Conservation (phyloP, 2,113 vertebrate genomes). For the Notarius lentiginosus region DNA sequence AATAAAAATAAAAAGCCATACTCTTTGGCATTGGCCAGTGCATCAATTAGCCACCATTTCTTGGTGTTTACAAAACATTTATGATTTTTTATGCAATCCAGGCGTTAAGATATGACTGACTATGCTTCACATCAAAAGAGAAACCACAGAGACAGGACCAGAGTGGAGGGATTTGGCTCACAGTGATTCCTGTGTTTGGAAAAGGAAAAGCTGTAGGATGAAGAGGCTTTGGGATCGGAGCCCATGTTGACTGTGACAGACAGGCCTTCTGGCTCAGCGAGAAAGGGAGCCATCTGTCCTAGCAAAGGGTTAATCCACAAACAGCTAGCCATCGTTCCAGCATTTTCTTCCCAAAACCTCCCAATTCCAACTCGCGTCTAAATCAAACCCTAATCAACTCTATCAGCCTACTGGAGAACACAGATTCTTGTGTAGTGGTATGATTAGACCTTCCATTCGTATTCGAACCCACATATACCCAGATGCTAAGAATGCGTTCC, state of each 20-base stretch:
- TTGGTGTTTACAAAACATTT: background rate
- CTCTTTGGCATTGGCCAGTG: background rate
- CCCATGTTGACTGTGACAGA: constrained; percentile 59
- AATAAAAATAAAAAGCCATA: background rate
- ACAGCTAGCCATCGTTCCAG: constrained; percentile 62
- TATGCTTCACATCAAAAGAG: background rate
- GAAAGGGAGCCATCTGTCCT: constrained; percentile 73
- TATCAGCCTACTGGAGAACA: background rate
- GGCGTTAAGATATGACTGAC: background rate
- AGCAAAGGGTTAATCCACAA: constrained; percentile 81
- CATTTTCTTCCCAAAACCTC: constrained; percentile 73
- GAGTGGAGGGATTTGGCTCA: constrained; percentile 14
- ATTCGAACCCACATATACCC: background rate
- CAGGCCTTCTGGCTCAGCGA: constrained; percentile 54
- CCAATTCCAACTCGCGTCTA: constrained; percentile 53
- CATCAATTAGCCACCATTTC: background rate
- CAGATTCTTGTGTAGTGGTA: background rate
- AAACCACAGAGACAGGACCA: background rate
- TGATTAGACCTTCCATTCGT: too few relatives aligned
- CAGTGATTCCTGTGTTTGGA: background rate
- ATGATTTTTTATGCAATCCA: background rate
- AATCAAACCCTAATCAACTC: constrained; percentile 36
- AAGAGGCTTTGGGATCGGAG: constrained; percentile 51
- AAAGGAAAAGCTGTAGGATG: constrained; percentile 8
- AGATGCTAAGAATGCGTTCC: background rate